Conservation (phyloP, 2,888 invertebrate species). For the Eupithecia centaureata region DNA sequence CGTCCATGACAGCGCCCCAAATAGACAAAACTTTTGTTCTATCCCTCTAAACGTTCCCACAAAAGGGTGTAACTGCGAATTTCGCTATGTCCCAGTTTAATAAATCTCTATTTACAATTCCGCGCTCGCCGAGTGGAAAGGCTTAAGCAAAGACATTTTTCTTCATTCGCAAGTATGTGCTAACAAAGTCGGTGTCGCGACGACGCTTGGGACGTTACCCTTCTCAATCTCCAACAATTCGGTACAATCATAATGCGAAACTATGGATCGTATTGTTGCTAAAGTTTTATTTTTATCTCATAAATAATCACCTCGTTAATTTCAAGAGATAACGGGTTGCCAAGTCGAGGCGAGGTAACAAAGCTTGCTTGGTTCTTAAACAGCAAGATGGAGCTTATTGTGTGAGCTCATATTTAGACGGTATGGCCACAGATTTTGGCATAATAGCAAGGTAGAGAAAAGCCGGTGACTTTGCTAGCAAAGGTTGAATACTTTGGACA, state of each 20-base stretch:
- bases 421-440: conserved; percentile 3
- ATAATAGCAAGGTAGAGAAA: not conserved
- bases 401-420: conserved; percentile 13
- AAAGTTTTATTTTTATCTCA: conserved; percentile 56
- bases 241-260: conserved; percentile 61
- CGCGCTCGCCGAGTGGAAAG: conserved; percentile 73
- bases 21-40: conserved; percentile 56
- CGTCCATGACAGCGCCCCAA: conserved; percentile 42
- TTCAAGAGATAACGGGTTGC: conserved; percentile 41
- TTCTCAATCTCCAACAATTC: conserved; percentile 68
- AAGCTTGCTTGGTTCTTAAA: conserved; percentile 33
- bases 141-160: conserved; percentile 82
- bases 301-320: conserved; percentile 48
- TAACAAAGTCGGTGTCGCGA: conserved; percentile 71
- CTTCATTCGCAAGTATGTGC: conserved; percentile 80
- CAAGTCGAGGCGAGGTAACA: conserved; percentile 37
- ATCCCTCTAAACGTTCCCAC: conserved; percentile 54
- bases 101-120: conserved; percentile 83
- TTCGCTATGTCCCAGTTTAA: conserved; percentile 76
- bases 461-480: not conserved
- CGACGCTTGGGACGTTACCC: conserved; percentile 64
- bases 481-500: too few relatives aligned
- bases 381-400: conserved; percentile 19
- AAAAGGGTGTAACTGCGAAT: conserved; percentile 67
- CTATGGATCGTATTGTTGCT: conserved; percentile 42